Evolutionary conservation across 2,888 invertebrate species (phyloP).

Genomic region (Sesia apiformis): DNA sequence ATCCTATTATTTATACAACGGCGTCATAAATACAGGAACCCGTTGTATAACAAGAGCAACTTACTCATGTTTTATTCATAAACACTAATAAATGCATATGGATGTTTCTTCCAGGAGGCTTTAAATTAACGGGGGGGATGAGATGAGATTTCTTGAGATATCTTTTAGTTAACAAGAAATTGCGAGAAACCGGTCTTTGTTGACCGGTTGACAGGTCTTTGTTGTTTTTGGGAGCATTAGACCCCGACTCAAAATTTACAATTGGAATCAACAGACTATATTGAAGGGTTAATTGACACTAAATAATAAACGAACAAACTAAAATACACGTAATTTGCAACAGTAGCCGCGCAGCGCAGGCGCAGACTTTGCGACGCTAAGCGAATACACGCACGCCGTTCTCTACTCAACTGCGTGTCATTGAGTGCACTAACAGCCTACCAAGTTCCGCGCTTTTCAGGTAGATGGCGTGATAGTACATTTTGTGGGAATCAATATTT

Average conservation of each 20-base stretch:
- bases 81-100: conserved; percentile 7
- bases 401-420: background rate
- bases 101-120: conserved; percentile 6
- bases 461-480: conserved; percentile 46
- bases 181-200: too few species aligned
- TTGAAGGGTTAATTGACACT: too few species aligned
- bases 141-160: too few species aligned
- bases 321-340: too few species aligned
- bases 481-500: too few species aligned
- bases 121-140: conserved; percentile 1
- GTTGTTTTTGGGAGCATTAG: too few species aligned
- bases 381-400: background rate
- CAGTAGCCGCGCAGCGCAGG: conserved; percentile 4
- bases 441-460: conserved; percentile 32
- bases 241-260: too few species aligned
- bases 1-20: too few species aligned
- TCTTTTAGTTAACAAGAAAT: too few species aligned
- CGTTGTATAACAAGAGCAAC: conserved; percentile 17
- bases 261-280: too few species aligned
- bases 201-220: too few species aligned
- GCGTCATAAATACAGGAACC: conserved; percentile 8
- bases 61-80: conserved; percentile 12
- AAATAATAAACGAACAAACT: too few species aligned
- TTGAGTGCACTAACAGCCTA: conserved; percentile 11
- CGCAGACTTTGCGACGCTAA: conserved; percentile 17